A percentile compares a stretch with the other conserved stretches of the same genome.
These are phyloP conservation scores for Podotricha telesiphe DNA, from an alignment of 2,888 invertebrate species.

Conservation along the genomic window DNA sequence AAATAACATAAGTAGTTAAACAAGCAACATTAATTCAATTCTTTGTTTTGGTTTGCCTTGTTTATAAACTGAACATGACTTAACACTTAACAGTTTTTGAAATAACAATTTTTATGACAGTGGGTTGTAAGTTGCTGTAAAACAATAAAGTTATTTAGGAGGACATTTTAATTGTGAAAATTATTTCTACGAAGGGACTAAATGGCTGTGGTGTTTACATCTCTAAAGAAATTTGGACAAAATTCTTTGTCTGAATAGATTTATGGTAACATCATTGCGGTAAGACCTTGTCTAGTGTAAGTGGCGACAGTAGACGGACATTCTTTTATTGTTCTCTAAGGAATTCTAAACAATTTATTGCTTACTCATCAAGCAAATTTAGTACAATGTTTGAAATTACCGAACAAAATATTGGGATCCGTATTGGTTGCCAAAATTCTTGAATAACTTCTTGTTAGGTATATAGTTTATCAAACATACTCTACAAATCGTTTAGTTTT, in stretches of 20 bases:
- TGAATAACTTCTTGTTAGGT: too few species aligned
- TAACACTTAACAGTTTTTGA: background rate
- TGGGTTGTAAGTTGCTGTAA: constrained; percentile 12
- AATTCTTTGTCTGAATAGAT: constrained; percentile 64
- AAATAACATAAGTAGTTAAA: too few species aligned
- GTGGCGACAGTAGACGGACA: constrained; percentile 54
- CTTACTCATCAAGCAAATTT: constrained; percentile 19
- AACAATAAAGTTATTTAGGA: constrained; percentile 30
- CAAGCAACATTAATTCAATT: background rate
- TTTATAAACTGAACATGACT: constrained; percentile 2
- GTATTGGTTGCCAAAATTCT: too few species aligned
- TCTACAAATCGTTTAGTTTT: too few species aligned
- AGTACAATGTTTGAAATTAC: constrained; percentile 8
- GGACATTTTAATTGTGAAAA: constrained; percentile 27
- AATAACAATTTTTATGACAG: background rate
- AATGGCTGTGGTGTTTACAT: constrained; percentile 68
- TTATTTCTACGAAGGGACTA: constrained; percentile 33
- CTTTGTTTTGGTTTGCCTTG: background rate
- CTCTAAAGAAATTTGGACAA: constrained; percentile 57
- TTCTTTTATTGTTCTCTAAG: constrained; percentile 63
- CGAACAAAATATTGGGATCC: background rate
- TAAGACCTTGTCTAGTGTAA: constrained; percentile 65
- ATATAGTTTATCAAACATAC: too few species aligned
- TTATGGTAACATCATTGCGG: constrained; percentile 74
- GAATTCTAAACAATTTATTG: constrained; percentile 61